Percentiles rank a stretch among this genome's conserved stretches.
Evolutionary conservation across 2,797 vertebrate species (phyloP).

Genomic region (Oceanodroma leucorhoa): DNA sequence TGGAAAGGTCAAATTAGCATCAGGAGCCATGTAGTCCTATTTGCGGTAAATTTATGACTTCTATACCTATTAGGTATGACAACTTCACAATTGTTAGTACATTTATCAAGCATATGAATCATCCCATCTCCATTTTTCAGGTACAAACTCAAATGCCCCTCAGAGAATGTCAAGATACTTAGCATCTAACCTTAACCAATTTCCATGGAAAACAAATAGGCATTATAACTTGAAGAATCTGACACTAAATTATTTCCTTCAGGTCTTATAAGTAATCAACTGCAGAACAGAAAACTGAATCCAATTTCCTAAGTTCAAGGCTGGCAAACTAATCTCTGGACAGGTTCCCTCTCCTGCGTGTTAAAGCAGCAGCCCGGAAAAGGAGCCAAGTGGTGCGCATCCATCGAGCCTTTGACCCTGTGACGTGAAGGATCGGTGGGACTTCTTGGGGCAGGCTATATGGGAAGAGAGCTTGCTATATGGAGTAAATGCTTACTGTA

Average conservation of each 20-base stretch:
- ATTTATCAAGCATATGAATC: constrained; percentile 6
- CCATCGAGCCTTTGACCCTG: not conserved
- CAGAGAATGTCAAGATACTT: not conserved
- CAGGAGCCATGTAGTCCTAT: not conserved
- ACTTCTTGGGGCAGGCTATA: not conserved
- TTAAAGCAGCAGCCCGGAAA: not conserved
- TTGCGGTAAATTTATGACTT: not conserved
- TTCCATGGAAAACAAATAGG: constrained; percentile 1
- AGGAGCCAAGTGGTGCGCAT: fast-evolving
- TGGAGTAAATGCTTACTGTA: not conserved
- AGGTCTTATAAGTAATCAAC: not conserved
- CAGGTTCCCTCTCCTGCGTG: not conserved
- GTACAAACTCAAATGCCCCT: not conserved
- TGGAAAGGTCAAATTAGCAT: constrained; percentile 22
- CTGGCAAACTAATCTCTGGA: not conserved
- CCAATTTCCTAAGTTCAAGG: not conserved
- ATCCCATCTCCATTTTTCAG: not conserved
- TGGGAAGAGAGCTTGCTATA: not conserved
- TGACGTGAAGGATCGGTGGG: fast-evolving
- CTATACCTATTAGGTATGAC: not conserved
- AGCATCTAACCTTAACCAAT: constrained; percentile 9
- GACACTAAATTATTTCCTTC: not conserved
- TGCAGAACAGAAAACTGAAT: not conserved
- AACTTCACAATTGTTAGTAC: not conserved
- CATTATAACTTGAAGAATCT: not conserved